These are phyloP conservation scores for Fistularia commersonii DNA, from an alignment of 2,797 vertebrate species.

Conservation along the genomic window DNA sequence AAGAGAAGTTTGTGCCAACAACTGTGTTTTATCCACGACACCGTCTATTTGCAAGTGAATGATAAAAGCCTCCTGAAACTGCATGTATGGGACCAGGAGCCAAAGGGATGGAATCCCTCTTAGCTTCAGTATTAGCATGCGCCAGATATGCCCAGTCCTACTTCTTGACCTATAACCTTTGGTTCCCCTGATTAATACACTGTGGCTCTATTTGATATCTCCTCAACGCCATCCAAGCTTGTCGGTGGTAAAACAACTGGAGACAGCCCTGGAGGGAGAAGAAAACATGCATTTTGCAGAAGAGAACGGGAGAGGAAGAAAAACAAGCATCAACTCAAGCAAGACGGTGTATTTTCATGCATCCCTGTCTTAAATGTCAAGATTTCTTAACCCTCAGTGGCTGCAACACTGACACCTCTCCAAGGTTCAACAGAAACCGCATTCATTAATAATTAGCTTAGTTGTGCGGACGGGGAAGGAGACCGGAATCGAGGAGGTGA, in stretches of 20 bases:
- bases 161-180: slow-evolving; percentile 54
- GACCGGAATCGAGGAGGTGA: slow-evolving; percentile 30
- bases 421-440: slow-evolving; percentile 80
- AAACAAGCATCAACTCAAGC: slow-evolving; percentile 78
- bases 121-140: slow-evolving; percentile 54
- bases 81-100: background rate
- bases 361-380: slow-evolving; percentile 82
- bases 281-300: slow-evolving; percentile 69
- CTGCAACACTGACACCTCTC: slow-evolving; percentile 75
- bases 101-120: slow-evolving; percentile 7
- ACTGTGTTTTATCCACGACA: too few species aligned
- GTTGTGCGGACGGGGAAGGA: slow-evolving; percentile 55
- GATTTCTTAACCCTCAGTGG: slow-evolving; percentile 74
- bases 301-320: slow-evolving; percentile 48
- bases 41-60: too few species aligned
- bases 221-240: slow-evolving; percentile 66
- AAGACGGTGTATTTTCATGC: slow-evolving; percentile 80
- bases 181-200: slow-evolving; percentile 67
- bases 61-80: background rate
- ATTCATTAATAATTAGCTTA: slow-evolving; percentile 82
- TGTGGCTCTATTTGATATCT: slow-evolving; percentile 73
- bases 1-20: too few species aligned
- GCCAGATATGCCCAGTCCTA: slow-evolving; percentile 31
- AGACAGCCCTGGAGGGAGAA: slow-evolving; percentile 69
- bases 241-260: slow-evolving; percentile 72